phyloP scores from a whole-genome alignment of 2,888 invertebrate genomes.

The Drosophila lutescens region DNA sequence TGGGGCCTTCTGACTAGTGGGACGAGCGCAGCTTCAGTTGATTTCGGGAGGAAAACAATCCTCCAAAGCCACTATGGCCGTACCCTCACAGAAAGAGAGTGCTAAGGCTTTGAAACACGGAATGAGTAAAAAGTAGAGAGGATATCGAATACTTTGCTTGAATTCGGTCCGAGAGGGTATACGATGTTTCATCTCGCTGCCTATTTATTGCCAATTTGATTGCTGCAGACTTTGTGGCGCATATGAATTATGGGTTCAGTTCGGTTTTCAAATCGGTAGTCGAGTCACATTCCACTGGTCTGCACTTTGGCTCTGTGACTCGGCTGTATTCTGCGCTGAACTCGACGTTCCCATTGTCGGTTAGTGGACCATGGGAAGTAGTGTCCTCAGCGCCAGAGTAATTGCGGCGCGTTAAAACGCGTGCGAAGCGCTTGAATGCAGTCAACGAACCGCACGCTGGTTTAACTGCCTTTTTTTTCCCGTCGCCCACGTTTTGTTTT shows the following conservation, averaged over 20 bases:
- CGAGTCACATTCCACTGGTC: conserved; percentile 71
- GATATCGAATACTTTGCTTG: background rate
- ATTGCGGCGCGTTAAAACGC: conserved; percentile 52
- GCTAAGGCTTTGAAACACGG: background rate
- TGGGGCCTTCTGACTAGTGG: conserved; percentile 7
- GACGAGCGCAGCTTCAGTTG: conserved; percentile 8
- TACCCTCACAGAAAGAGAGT: conserved; percentile 10
- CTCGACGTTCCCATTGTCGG: conserved; percentile 65
- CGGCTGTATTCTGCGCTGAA: conserved; percentile 38
- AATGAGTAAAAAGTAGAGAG: background rate
- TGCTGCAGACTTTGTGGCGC: conserved; percentile 82
- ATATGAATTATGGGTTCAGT: conserved; percentile 78
- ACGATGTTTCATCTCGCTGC: background rate
- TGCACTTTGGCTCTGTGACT: conserved; percentile 71
- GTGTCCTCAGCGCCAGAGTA: conserved; percentile 16
- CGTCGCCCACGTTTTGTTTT: conserved; percentile 15
- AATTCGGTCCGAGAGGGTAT: conserved; percentile 14
- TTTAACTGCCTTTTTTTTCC: conserved; percentile 15
- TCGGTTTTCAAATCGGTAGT: conserved; percentile 52
- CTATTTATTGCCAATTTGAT: conserved; percentile 73
- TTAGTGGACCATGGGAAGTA: conserved; percentile 77
- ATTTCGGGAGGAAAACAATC: conserved; percentile 17
- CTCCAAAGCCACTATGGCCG: background rate
- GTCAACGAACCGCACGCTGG: conserved; percentile 37
- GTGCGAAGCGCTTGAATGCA: conserved; percentile 42